Conservation (phyloP, 2,797 vertebrate genomes). For the Nannoperca obscura region DNA sequence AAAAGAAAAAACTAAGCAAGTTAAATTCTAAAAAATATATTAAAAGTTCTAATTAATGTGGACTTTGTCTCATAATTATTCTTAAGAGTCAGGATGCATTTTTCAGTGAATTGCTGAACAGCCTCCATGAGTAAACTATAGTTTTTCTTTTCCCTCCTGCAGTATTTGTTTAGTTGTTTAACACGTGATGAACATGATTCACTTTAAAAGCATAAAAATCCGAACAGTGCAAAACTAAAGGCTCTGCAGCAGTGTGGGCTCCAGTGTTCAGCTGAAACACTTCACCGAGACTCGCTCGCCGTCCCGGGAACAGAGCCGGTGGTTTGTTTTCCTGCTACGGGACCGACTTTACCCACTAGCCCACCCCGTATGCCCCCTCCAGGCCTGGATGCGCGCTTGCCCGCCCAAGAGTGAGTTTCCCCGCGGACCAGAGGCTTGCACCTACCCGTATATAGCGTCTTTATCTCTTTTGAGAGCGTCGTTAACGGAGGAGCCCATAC, state of each 20-base stretch:
- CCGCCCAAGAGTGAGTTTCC: slow-evolving; percentile 23
- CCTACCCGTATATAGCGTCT: slow-evolving; percentile 99
- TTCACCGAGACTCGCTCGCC: slow-evolving; percentile 19
- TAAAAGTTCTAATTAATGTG: not conserved
- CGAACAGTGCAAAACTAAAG: slow-evolving; percentile 29
- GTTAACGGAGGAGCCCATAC: slow-evolving; percentile 99
- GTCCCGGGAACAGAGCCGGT: slow-evolving; percentile 26
- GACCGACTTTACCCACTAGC: slow-evolving; percentile 31
- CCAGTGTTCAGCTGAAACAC: slow-evolving; percentile 13
- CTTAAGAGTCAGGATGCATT: slow-evolving; percentile 15
- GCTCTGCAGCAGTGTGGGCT: slow-evolving; percentile 30
- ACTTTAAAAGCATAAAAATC: not conserved
- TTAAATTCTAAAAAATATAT: not conserved
- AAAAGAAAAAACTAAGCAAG: not conserved
- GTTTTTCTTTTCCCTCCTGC: not conserved
- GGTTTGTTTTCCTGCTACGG: slow-evolving; percentile 7
- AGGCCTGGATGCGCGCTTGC: slow-evolving; percentile 46
- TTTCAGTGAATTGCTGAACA: slow-evolving; percentile 1
- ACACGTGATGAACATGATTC: slow-evolving; percentile 11
- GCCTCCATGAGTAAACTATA: not conserved
- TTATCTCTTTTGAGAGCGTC: slow-evolving; percentile 99
- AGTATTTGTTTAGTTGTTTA: slow-evolving; percentile 24
- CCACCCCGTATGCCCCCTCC: slow-evolving; percentile 39
- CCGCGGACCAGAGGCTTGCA: slow-evolving; percentile 65
- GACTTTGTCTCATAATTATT: slow-evolving; percentile 28